Evolutionary conservation across 1,140 invertebrate genomes (phyloP).

Genomic region (Rhopalosiphum padi): DNA sequence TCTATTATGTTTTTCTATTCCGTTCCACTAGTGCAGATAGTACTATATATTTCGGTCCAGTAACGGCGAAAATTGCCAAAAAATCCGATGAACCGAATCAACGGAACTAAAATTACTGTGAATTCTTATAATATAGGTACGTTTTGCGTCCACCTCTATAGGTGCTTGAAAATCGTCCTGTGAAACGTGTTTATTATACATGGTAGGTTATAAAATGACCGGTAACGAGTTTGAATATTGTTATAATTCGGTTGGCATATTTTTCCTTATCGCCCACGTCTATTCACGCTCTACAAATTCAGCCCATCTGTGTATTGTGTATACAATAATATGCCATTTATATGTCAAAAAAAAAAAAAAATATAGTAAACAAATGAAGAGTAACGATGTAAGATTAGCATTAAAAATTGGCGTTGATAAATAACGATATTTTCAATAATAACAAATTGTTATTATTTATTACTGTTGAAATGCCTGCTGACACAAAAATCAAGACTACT

Average conservation of each 20-base stretch:
- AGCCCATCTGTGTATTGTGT: not conserved
- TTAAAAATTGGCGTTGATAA: not conserved
- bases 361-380: not conserved
- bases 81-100: constrained; percentile 41
- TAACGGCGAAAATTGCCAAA: constrained; percentile 34
- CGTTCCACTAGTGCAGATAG: not conserved
- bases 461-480: too few relatives aligned
- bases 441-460: not conserved
- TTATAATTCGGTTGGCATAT: not conserved
- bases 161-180: not conserved
- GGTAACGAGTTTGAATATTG: not conserved
- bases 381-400: not conserved
- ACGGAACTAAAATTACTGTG: not conserved
- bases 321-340: not conserved
- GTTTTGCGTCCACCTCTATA: not conserved
- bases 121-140: not conserved
- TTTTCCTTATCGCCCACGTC: not conserved
- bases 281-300: not conserved
- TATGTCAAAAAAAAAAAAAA: not conserved
- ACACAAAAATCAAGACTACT: too few relatives aligned
- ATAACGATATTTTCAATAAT: not conserved
- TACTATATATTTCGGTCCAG: constrained; percentile 8
- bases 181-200: constrained; percentile 11
- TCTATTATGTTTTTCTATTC: not conserved
- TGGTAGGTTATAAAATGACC: not conserved